Base-by-base conservation (phyloP, 1,140 invertebrate genomes). In the Drosophila chauvacae region DNA sequence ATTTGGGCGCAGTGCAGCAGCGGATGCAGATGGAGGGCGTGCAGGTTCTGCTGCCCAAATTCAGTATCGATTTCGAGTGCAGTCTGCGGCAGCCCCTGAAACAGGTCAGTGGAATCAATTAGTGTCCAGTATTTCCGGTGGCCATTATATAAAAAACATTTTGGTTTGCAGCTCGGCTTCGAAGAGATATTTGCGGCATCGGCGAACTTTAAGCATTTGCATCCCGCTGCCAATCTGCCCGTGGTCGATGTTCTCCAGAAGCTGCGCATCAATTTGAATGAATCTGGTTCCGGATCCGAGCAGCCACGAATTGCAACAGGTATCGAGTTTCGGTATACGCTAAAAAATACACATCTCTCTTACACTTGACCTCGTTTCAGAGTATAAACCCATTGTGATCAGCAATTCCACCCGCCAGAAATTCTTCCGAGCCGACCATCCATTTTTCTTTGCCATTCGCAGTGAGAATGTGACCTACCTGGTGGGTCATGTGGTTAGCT, bases 1-100 rank as follows among this genome's bases (percentile, higher is more conserved):
- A 91, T 50, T 69, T 95, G 41, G 79, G 70, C 13, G 81, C 82
- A 41, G 75, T 93, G 78, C 62, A 90, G 50, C 71, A 85, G 53
- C 77, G 50, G 7, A 77, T 91, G 44, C 76, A 84, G 13, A 79
- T 83, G 60, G 84, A 82, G 35, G 93, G 94, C 57, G 92, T 95
- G 3, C 84, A 93, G 53, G 91, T 96, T 6, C 71, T 91, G 50
- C 74, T 97, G 61, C 96, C 96, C 1, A 96, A 95, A 88, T 97
- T 97, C 80, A 95, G 95, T 81, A 93, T 96, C 45, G 95, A 96
- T 92, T 92, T 94, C 55, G 91, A 92, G 41, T 91, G 87, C 58
- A 87, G 84, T 51, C 53, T 92, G 57, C 77, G 81, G 16, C 73
- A 79, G 42, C 66, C 76, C 0, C 41, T 92, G 6, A 85, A 91